Percentiles rank a stretch among this genome's conserved stretches.
Evolutionary conservation across 2,797 vertebrate species (phyloP).

Genomic region (Uromys caudimaculatus): DNA sequence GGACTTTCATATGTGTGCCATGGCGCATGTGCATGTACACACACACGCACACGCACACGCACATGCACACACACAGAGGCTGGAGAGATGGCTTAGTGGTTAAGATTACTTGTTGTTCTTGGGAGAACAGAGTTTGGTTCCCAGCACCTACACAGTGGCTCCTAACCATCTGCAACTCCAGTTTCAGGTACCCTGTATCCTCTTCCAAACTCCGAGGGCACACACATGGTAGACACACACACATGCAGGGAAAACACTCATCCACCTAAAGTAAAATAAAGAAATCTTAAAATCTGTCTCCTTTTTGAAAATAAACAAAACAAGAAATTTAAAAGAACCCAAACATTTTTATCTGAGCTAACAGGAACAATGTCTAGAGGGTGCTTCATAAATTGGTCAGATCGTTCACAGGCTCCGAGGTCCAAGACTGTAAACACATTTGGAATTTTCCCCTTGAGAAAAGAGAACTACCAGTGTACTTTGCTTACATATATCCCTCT

Average conservation of each 20-base stretch:
- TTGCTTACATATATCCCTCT: not conserved
- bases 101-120: not conserved
- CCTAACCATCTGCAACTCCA: not conserved
- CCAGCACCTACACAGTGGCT: not conserved
- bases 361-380: not conserved
- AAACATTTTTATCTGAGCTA: not conserved
- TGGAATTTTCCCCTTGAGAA: not conserved
- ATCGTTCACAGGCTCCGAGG: not conserved
- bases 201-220: not conserved
- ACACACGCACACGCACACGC: not conserved
- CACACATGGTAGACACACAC: not conserved
- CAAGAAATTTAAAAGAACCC: not conserved
- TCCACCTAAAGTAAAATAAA: not conserved
- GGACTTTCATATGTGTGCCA: not conserved
- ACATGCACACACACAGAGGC: not conserved
- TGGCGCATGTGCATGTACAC: accelerated
- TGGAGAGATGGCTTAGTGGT: not conserved
- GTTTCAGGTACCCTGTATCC: not conserved
- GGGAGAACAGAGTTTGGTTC: not conserved
- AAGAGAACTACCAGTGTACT: not conserved
- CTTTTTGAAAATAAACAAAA: not conserved
- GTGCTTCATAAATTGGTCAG: not conserved
- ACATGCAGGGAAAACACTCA: not conserved
- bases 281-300: not conserved
- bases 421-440: not conserved